Evolutionary conservation across 2,113 vertebrate genomes (phyloP).

Genomic region (Ceuthmochares aereus): DNA sequence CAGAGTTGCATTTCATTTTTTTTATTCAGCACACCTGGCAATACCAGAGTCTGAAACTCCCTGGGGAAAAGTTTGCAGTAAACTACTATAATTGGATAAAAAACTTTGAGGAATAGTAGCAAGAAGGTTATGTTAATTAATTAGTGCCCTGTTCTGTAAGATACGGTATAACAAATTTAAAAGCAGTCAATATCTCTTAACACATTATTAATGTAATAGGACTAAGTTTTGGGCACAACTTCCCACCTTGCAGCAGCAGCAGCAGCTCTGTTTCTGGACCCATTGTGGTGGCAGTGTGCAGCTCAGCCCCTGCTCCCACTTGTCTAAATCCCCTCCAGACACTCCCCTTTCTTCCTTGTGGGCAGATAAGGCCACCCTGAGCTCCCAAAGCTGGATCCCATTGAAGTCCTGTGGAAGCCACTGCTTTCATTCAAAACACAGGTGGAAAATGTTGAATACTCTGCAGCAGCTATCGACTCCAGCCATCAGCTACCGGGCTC

Average conservation of each 20-base stretch:
- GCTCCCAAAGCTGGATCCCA: not conserved
- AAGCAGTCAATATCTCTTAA: not conserved
- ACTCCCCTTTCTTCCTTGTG: not conserved
- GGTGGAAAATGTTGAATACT: not conserved
- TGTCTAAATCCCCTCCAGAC: not conserved
- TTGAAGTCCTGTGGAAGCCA: not conserved
- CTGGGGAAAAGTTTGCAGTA: constrained; percentile 32
- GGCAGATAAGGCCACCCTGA: not conserved
- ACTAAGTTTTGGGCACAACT: not conserved
- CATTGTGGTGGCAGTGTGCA: fast-evolving
- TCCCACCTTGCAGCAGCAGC: not conserved
- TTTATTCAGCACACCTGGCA: not conserved
- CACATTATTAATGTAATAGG: not conserved
- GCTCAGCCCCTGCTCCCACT: not conserved
- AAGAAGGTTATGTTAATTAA: not conserved
- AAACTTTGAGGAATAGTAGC: not conserved
- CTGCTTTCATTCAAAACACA: not conserved
- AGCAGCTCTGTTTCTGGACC: not conserved
- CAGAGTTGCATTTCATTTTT: too few relatives aligned
- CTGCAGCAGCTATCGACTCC: too few relatives aligned
- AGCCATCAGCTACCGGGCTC: too few relatives aligned
- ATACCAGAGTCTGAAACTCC: constrained; percentile 17
- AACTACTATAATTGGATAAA: constrained; percentile 3
- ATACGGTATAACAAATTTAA: not conserved
- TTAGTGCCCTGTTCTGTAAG: not conserved